Conservation (phyloP, 2,888 invertebrate genomes). For the Drosophila lutescens region DNA sequence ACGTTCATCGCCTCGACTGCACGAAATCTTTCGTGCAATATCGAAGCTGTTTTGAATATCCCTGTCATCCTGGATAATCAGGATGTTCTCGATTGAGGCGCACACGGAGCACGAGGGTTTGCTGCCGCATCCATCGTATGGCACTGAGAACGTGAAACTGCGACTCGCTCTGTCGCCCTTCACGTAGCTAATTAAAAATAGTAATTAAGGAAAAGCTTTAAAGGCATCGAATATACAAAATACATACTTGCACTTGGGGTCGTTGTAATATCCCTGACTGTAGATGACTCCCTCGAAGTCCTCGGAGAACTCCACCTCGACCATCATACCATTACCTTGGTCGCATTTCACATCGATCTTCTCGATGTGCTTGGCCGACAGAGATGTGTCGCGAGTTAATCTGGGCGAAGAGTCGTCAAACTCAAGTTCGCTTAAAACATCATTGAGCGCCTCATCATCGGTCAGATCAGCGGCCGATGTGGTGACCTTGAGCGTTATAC, state of each 20-base stretch:
- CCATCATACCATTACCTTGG: conserved; percentile 86
- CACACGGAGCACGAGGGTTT: conserved; percentile 87
- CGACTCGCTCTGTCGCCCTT: conserved; percentile 86
- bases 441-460: conserved; percentile 37
- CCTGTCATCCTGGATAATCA: conserved; percentile 89
- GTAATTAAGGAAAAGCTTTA: neutral
- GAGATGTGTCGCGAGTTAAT: conserved; percentile 36
- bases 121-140: conserved; percentile 88
- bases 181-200: conserved; percentile 85
- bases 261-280: conserved; percentile 88
- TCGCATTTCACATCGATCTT: conserved; percentile 88
- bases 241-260: conserved; percentile 87
- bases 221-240: neutral
- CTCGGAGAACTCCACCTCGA: conserved; percentile 87
- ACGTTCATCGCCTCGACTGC: conserved; percentile 82
- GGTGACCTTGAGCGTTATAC: conserved; percentile 23
- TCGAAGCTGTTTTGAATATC: conserved; percentile 88
- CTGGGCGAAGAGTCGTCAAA: conserved; percentile 38
- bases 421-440: conserved; percentile 30
- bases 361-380: conserved; percentile 82
- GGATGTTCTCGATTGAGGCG: conserved; percentile 87
- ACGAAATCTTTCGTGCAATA: conserved; percentile 87
- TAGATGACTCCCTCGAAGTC: conserved; percentile 89
- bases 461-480: conserved; percentile 38
- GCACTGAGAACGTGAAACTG: conserved; percentile 87